A percentile compares a stretch with the other conserved stretches of the same genome.
Evolutionary conservation across 2,797 vertebrate species (phyloP).

Genomic region (Synaphobranchus kaupii): DNA sequence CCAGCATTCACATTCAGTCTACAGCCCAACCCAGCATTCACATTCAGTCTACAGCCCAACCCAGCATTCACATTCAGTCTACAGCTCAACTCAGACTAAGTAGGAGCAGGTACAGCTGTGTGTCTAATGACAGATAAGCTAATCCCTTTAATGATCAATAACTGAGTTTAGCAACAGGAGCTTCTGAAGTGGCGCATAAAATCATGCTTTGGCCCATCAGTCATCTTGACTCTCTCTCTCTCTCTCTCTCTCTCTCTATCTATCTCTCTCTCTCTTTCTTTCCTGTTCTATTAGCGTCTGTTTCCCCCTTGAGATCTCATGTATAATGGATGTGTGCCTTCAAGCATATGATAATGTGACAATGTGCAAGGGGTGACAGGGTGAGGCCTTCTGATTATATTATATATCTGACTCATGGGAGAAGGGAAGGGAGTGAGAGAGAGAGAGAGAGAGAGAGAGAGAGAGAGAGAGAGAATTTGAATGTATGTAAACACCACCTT

Average conservation of each 20-base stretch:
- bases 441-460: conserved; percentile 41
- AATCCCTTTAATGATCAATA: background rate
- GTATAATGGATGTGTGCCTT: conserved; percentile 75
- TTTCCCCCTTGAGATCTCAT: conserved; percentile 79
- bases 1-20: too few species aligned
- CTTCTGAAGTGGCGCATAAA: background rate
- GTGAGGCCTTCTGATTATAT: conserved; percentile 76
- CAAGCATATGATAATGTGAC: conserved; percentile 81
- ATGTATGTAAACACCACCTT: too few species aligned
- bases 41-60: too few species aligned
- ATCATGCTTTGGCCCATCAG: background rate
- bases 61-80: too few species aligned
- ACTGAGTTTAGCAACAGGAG: background rate
- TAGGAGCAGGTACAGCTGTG: background rate
- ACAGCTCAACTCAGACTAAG: background rate
- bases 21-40: too few species aligned
- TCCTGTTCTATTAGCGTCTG: conserved; percentile 58
- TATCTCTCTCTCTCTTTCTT: background rate
- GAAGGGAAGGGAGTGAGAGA: conserved; percentile 47
- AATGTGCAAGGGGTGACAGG: conserved; percentile 78
- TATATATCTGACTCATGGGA: conserved; percentile 75
- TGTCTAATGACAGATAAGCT: background rate
- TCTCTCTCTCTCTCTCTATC: conserved; percentile 69
- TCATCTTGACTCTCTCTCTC: background rate
- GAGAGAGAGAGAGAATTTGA: background rate